Conservation (phyloP, 2,113 vertebrate species). For the Amphiprion percula region DNA sequence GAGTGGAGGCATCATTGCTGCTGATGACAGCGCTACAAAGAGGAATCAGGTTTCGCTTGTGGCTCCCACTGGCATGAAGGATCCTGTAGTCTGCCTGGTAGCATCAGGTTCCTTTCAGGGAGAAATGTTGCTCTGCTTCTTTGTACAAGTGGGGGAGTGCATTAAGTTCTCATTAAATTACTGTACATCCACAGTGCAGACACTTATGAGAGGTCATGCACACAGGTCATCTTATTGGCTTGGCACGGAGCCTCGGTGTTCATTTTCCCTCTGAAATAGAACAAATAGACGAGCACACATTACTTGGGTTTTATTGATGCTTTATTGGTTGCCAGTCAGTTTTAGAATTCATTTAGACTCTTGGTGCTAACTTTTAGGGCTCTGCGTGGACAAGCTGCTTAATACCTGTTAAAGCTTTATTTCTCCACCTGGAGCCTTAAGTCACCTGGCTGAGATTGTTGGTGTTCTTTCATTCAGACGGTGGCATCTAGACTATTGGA, state of each 20-base stretch:
- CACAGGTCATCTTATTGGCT: slow-evolving; percentile 10
- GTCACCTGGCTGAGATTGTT: too few relatives aligned
- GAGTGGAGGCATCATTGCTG: slow-evolving; percentile 39
- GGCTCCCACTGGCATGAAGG: slow-evolving; percentile 44
- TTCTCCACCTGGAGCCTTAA: too few relatives aligned
- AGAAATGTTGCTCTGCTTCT: slow-evolving; percentile 39
- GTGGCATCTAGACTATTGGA: too few relatives aligned
- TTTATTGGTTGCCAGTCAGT: too few relatives aligned
- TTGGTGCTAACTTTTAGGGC: too few relatives aligned
- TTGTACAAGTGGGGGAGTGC: slow-evolving; percentile 13
- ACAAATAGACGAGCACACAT: too few relatives aligned
- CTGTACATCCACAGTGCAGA: slow-evolving; percentile 20
- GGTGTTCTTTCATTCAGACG: too few relatives aligned
- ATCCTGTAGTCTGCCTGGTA: slow-evolving; percentile 44
- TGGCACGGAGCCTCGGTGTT: slow-evolving; percentile 9
- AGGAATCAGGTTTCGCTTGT: slow-evolving; percentile 60
- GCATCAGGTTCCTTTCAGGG: slow-evolving; percentile 59
- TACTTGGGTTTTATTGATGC: too few relatives aligned
- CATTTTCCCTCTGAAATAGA: background rate
- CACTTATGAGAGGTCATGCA: slow-evolving; percentile 29
- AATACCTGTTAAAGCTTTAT: too few relatives aligned
- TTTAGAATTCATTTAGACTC: too few relatives aligned
- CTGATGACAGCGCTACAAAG: slow-evolving; percentile 72
- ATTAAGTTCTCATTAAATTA: slow-evolving; percentile 50
- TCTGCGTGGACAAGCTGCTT: too few relatives aligned